Evolutionary conservation across 2,797 vertebrate genomes (phyloP).

Genomic region (Glossophaga mutica): DNA sequence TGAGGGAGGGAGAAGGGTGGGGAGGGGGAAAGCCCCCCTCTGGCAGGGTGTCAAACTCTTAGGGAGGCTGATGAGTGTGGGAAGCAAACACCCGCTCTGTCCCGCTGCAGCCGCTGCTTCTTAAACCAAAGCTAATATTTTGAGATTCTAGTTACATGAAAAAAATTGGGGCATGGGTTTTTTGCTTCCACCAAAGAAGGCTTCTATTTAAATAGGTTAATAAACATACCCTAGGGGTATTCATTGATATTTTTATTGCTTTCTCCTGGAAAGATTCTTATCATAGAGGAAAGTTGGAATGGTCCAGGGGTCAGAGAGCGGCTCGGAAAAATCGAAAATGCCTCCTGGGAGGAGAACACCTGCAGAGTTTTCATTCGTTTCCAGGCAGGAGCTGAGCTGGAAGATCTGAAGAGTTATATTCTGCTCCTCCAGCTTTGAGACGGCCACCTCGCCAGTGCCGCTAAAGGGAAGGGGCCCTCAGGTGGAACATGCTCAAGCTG

Average conservation of each 20-base stretch:
- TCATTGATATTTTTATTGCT: not conserved
- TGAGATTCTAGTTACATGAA: not conserved
- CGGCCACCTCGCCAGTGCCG: not conserved
- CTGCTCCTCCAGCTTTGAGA: not conserved
- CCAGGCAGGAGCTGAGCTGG: not conserved
- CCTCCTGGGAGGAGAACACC: not conserved
- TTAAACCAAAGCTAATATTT: not conserved
- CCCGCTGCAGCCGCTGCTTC: not conserved
- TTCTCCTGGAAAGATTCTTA: not conserved
- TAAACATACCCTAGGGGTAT: not conserved
- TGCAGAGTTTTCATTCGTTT: not conserved
- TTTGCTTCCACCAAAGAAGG: not conserved
- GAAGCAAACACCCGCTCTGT: not conserved
- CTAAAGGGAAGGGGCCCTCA: not conserved
- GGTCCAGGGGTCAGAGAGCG: not conserved
- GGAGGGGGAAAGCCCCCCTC: no score
- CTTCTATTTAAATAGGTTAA: not conserved
- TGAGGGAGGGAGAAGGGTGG: no score
- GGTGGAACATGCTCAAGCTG: not conserved
- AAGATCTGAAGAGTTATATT: not conserved
- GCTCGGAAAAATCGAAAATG: not conserved
- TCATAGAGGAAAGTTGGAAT: not conserved
- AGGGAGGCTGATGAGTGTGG: not conserved
- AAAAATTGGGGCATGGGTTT: not conserved
- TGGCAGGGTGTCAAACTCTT: not conserved